Base-by-base conservation (phyloP, 2,113 vertebrate species). In the Capricornis sumatraensis region DNA sequence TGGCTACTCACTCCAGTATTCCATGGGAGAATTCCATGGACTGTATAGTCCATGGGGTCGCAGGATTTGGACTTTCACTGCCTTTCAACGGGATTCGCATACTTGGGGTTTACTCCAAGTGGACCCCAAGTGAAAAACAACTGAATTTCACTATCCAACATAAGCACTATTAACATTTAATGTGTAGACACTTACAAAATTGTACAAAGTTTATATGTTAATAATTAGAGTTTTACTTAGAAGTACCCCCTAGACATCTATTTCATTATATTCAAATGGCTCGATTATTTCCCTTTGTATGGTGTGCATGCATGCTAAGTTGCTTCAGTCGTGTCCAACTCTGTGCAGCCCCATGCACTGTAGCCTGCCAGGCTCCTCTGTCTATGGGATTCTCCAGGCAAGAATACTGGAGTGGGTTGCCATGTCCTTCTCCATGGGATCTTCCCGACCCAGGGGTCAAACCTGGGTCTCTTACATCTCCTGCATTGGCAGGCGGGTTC, bases 171-270 rank as follows among this genome's bases (percentile, higher is more conserved):
- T 85, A 86, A 79, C 36, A 74, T 81, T 76, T 45, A 57, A 50
- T 36, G 64, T 64, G 43, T n/a, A 85, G 30, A 53, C 36, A 62
- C 25, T 90, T 93, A 89, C 23, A 62, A 74, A 83, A 87, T 7
- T 33, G 36, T 23, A 12, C 21, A 5, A 25, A n/a, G 33, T 40
- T 76, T 67, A 15, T 27, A 58, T 25, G 5, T 81, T 78, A 87
- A 36, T 52, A 62, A 78, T 52, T 52, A 87, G 25, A 5, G 25
- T 86, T 91, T 93, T 67, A 33, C 55, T 89, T 86, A 64, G n/a
- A 21, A n/a, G 11, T 86, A 64, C 11, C 45, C 28, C 67, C 53
- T 14, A 47, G 50, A 67, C 21, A 89, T 85, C 89, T 60, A 55
- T 53, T 27, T 78, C 53, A 30, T 62, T 43, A 58, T 62, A 50